Evolutionary conservation across 2,888 invertebrate genomes (phyloP), one percentile per base, ranked within the genome.

Genomic region (Sceliomorpha sp.): DNA sequence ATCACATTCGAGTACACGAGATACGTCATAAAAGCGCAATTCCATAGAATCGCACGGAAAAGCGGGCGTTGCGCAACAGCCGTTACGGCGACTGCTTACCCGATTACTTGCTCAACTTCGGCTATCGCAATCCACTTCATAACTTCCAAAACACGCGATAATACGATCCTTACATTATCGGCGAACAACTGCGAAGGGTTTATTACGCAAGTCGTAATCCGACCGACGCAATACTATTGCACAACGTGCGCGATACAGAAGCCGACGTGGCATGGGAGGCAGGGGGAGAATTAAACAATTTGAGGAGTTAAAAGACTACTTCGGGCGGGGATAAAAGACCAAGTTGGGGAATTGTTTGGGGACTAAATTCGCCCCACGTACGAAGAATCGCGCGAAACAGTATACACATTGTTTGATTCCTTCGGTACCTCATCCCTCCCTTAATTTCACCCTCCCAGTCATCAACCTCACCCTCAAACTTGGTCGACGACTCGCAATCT

Each of bases 401-500:
- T 51, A 27, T 29, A 8, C 12, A n/a, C n/a, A n/a, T n/a, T n/a
- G n/a, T n/a, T n/a, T n/a, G n/a, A n/a, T n/a, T n/a, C n/a, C n/a
- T n/a, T n/a, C n/a, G n/a, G n/a, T n/a, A n/a, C n/a, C n/a, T n/a
- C n/a, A n/a, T n/a, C n/a, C n/a, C n/a, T n/a, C n/a, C n/a, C n/a
- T n/a, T n/a, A n/a, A n/a, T n/a, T n/a, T n/a, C n/a, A n/a, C n/a
- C n/a, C n/a, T n/a, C n/a, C n/a, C n/a, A n/a, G n/a, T n/a, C n/a
- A 50, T 27, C 39, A 24, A 39, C 44, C 29, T 32, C 9, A 37
- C 26, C 37, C 62, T 47, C 24, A 15, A 66, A 58, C 66, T 58
- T 45, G 17, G 45, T 58, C 44, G 17, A 44, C 40, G 32, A 59
- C 67, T 77, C 72, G 78, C 80, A 82, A 81, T 80, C 76, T 75